phyloP scores from a whole-genome alignment of 2,113 vertebrate genomes.

The Synchiropus splendidus region DNA sequence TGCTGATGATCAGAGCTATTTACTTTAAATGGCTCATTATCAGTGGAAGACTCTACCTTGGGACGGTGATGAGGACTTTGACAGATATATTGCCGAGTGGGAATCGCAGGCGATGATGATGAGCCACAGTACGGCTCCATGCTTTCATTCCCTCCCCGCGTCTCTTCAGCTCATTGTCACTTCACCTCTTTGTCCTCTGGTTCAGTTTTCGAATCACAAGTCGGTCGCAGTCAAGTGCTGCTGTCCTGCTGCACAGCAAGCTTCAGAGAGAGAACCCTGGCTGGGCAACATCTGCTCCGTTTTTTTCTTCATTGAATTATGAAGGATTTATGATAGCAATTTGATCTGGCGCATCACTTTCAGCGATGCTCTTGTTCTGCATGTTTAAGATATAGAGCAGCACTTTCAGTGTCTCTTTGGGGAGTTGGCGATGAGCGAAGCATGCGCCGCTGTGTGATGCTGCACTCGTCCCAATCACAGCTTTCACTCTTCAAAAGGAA shows the following conservation, averaged over 20 bases:
- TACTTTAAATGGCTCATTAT: constrained; percentile 65
- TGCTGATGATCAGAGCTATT: constrained; percentile 63
- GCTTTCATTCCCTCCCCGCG: constrained; percentile 40
- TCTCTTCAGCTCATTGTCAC: constrained; percentile 50
- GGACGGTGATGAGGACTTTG: constrained; percentile 57
- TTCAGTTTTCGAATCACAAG: constrained; percentile 60
- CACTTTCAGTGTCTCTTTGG: constrained; percentile 50
- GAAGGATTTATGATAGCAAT: constrained; percentile 55
- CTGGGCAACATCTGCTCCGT: constrained; percentile 37
- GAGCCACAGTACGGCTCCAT: constrained; percentile 45
- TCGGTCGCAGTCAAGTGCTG: constrained; percentile 59
- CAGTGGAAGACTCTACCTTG: constrained; percentile 48
- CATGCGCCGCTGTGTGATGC: constrained; percentile 45
- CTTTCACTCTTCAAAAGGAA: constrained; percentile 61
- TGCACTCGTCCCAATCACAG: constrained; percentile 50
- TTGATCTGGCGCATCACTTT: constrained; percentile 55
- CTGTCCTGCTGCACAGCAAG: constrained; percentile 29
- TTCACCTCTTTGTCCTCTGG: constrained; percentile 60
- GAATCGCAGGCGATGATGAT: constrained; percentile 55
- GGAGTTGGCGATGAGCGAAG: constrained; percentile 49
- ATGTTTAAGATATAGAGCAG: constrained; percentile 55
- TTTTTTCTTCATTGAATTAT: constrained; percentile 53
- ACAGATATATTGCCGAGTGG: constrained; percentile 54
- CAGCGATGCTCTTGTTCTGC: constrained; percentile 48
- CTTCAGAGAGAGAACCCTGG: constrained; percentile 39